phyloP scores from a whole-genome alignment of 92 coral and sea anemone species.

The Paragorgia papillata region DNA sequence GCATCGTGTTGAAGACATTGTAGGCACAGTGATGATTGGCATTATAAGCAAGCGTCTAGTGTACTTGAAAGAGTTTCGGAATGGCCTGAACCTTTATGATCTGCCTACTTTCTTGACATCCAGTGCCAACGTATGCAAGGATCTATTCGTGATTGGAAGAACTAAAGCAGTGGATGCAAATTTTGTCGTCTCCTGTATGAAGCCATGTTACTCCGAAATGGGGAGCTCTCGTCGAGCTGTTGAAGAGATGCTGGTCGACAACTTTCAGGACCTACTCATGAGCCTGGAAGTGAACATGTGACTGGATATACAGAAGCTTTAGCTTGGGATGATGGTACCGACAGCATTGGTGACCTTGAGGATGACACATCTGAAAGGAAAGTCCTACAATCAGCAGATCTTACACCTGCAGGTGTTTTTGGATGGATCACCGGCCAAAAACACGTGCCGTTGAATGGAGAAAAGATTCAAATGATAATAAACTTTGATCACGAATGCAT shows the following conservation, averaged over 20 bases:
- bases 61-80: constrained; percentile 56
- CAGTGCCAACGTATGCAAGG: constrained; percentile 53
- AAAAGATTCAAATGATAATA: constrained; percentile 5
- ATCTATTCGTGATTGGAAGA: constrained; percentile 49
- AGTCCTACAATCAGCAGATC: constrained; percentile 40
- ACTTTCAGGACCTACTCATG: constrained; percentile 59
- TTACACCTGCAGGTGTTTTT: constrained; percentile 61
- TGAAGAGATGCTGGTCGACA: constrained; percentile 56
- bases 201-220: constrained; percentile 59
- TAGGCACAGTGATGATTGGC: constrained; percentile 63
- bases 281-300: constrained; percentile 43
- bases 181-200: constrained; percentile 59
- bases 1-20: constrained; percentile 52
- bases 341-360: constrained; percentile 31
- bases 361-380: constrained; percentile 23
- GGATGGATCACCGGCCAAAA: constrained; percentile 69
- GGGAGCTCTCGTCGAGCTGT: constrained; percentile 50
- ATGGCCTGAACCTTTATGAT: constrained; percentile 58
- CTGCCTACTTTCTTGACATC: constrained; percentile 34
- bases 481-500: constrained; percentile 50
- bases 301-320: constrained; percentile 55
- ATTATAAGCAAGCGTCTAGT: constrained; percentile 54
- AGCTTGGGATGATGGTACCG: constrained; percentile 40
- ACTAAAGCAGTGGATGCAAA: constrained; percentile 56
- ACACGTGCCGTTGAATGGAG: constrained; percentile 44